Percentiles rank a stretch among this genome's conserved stretches.
Evolutionary conservation across 2,888 invertebrate genomes (phyloP).

Genomic region (Nebria salina): DNA sequence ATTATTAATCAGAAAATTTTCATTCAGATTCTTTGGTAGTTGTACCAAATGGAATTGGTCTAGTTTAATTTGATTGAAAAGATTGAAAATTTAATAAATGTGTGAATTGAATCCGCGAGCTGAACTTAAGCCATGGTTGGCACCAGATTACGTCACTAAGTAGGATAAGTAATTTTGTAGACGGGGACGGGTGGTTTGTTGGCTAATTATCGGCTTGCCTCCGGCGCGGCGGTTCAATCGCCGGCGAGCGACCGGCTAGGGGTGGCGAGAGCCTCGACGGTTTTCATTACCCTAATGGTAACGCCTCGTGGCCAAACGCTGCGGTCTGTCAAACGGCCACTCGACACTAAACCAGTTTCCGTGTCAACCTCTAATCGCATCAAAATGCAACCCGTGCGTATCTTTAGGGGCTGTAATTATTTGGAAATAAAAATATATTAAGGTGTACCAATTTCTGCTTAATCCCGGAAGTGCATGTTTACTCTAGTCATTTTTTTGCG

Average conservation of each 20-base stretch:
- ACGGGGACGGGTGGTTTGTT: conserved; percentile 58
- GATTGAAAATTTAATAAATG: neutral
- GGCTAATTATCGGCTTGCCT: conserved; percentile 61
- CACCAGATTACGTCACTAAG: conserved; percentile 60
- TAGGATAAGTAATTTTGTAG: conserved; percentile 61
- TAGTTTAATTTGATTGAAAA: neutral
- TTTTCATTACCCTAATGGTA: conserved; percentile 59
- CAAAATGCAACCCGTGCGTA: neutral
- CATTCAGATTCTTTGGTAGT: neutral
- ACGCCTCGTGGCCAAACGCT: conserved; percentile 46
- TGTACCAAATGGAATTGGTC: too few relatives aligned
- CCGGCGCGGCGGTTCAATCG: conserved; percentile 54
- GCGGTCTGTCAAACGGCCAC: conserved; percentile 33
- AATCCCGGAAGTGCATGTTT: too few relatives aligned
- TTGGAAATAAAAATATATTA: too few relatives aligned
- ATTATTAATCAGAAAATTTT: neutral
- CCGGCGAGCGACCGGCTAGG: neutral
- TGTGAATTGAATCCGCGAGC: conserved; percentile 15
- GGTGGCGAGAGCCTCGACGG: conserved; percentile 48
- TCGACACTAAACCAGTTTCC: conserved; percentile 11
- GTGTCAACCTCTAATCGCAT: neutral
- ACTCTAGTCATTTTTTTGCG: too few relatives aligned
- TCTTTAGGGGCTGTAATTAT: neutral
- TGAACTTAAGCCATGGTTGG: conserved; percentile 40
- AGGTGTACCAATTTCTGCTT: too few relatives aligned